A percentile compares a stretch with the other conserved stretches of the same genome.
These are phyloP conservation scores for Pachliopta kotzebuea DNA, from an alignment of 2,888 invertebrate genomes.

Conservation along the genomic window DNA sequence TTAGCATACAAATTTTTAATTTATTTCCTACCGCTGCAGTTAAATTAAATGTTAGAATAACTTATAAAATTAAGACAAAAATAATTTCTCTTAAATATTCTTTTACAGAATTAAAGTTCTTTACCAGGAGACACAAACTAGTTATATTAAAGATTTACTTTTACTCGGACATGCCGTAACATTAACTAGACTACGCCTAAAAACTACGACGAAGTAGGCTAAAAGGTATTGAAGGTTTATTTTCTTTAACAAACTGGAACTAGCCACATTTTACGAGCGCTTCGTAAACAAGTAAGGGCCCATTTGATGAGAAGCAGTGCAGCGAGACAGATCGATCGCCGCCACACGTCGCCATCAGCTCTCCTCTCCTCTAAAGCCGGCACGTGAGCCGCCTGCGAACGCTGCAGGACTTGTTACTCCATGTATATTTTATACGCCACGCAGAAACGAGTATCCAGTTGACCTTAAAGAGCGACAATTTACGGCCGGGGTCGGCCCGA, in stretches of 20 bases:
- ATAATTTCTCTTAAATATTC: too few species aligned
- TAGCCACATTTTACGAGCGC: slow-evolving; percentile 1
- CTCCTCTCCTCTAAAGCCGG: slow-evolving; percentile 26
- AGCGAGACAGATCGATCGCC: slow-evolving; percentile 18
- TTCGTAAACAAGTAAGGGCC: slow-evolving; percentile 2
- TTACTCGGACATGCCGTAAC: too few species aligned
- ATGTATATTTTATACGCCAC: slow-evolving; percentile 23
- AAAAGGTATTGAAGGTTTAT: not conserved
- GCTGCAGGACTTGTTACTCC: slow-evolving; percentile 14
- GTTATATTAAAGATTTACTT: too few species aligned
- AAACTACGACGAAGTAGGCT: not conserved
- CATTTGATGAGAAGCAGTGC: slow-evolving; percentile 18
- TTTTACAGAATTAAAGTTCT: too few species aligned
- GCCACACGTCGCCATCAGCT: slow-evolving; percentile 15
- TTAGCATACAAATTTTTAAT: slow-evolving; percentile 4
- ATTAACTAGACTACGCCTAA: not conserved
- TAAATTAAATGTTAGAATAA: not conserved
- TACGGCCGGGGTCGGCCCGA: slow-evolving; percentile 20
- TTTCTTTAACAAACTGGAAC: slow-evolving; percentile 11
- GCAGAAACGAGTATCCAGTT: slow-evolving; percentile 27
- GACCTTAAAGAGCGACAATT: slow-evolving; percentile 29
- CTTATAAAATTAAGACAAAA: too few species aligned
- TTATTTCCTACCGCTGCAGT: not conserved
- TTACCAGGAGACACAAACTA: too few species aligned
- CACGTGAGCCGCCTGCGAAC: slow-evolving; percentile 22